Conservation (phyloP, 2,888 invertebrate genomes). For the Cephus rjabovi region DNA sequence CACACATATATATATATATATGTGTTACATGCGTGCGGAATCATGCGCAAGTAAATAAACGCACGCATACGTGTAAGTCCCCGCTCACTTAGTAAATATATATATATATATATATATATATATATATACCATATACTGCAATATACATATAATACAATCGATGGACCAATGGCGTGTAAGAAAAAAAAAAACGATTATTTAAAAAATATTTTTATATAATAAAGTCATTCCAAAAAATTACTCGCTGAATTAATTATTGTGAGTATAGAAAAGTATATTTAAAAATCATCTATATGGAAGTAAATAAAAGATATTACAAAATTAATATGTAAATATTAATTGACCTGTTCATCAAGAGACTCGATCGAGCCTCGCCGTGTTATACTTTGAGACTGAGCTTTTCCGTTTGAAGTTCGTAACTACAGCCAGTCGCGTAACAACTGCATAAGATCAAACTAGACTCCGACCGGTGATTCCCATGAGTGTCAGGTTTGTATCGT, state of each 20-base stretch:
- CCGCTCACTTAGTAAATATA: background rate
- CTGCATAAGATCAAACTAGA: background rate
- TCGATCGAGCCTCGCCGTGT: too few relatives aligned
- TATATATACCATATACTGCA: too few relatives aligned
- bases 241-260: background rate
- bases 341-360: too few relatives aligned
- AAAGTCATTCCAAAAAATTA: background rate
- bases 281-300: background rate
- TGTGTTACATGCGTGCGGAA: background rate
- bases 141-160: too few relatives aligned
- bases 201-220: background rate
- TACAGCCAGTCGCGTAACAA: background rate
- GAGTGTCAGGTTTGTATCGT: slow-evolving; percentile 26
- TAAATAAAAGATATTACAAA: too few relatives aligned
- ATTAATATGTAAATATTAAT: too few relatives aligned
- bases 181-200: background rate
- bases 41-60: background rate
- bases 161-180: background rate
- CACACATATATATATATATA: background rate
- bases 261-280: too few relatives aligned
- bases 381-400: too few relatives aligned
- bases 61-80: background rate
- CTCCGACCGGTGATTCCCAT: slow-evolving; percentile 23
- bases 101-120: background rate
- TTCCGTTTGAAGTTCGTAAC: background rate